A percentile compares a stretch with the other conserved stretches of the same genome.
These are phyloP conservation scores for Apeltes quadracus DNA, from an alignment of 2,113 vertebrate genomes.

Conservation along the genomic window DNA sequence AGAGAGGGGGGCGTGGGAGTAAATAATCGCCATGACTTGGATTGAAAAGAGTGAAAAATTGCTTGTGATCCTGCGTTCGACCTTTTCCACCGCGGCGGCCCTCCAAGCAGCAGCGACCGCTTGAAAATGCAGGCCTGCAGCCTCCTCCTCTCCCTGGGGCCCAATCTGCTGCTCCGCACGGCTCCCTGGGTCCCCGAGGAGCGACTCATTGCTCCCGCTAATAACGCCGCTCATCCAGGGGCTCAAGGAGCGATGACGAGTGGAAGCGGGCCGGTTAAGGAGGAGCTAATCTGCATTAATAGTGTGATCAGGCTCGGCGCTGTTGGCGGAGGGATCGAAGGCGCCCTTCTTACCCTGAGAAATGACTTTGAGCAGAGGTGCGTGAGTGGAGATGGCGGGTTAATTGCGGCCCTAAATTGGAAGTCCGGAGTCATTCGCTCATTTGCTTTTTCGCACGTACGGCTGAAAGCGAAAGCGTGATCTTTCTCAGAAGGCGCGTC, in stretches of 20 bases:
- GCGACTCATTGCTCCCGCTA: conserved; percentile 74
- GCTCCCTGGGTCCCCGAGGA: conserved; percentile 45
- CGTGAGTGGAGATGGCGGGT: background rate
- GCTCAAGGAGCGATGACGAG: conserved; percentile 59
- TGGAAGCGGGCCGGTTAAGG: conserved; percentile 46
- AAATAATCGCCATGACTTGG: too few species aligned
- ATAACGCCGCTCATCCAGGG: conserved; percentile 65
- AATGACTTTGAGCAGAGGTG: conserved; percentile 13
- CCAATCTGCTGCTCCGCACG: conserved; percentile 49
- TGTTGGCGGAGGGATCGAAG: conserved; percentile 42
- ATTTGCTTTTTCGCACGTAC: too few species aligned
- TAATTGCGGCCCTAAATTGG: conserved; percentile 29
- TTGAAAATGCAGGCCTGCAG: too few species aligned
- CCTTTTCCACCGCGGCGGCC: too few species aligned
- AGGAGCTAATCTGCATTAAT: conserved; percentile 53
- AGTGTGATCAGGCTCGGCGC: conserved; percentile 39
- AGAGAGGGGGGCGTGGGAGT: too few species aligned
- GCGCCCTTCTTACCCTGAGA: conserved; percentile 27
- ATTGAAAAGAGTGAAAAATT: too few species aligned
- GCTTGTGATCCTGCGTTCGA: too few species aligned
- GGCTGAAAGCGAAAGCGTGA: too few species aligned
- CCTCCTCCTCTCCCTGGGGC: conserved; percentile 25
- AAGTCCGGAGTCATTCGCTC: conserved; percentile 12
- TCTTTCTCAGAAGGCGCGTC: too few species aligned
- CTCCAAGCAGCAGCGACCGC: too few species aligned